Evolutionary conservation across 2,797 vertebrate species (phyloP).

Genomic region (Liparis tanakae): DNA sequence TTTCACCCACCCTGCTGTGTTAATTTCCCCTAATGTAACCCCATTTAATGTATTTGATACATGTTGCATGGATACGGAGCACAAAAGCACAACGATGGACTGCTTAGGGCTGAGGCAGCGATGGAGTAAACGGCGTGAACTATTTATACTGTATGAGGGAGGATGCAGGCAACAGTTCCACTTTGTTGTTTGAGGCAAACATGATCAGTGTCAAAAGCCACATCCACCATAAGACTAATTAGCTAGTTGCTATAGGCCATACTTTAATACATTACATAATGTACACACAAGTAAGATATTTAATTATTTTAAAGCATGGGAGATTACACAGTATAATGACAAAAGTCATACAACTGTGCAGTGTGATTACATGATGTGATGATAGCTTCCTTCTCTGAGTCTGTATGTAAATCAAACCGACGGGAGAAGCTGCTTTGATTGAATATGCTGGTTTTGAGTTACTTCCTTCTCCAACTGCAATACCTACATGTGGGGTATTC

Average conservation of each 20-base stretch:
- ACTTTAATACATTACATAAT: not conserved
- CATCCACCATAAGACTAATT: constrained; percentile 6
- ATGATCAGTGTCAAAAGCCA: constrained; percentile 17
- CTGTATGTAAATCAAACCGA: constrained; percentile 14
- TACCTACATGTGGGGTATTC: not conserved
- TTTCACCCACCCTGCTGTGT: not conserved
- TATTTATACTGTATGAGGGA: constrained; percentile 49
- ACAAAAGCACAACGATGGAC: constrained; percentile 8
- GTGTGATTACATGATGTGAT: too few relatives aligned
- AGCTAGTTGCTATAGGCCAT: not conserved
- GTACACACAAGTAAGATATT: not conserved
- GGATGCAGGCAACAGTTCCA: constrained; percentile 11
- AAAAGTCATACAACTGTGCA: too few relatives aligned
- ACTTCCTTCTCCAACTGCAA: not conserved
- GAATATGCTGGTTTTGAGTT: constrained; percentile 2
- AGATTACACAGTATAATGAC: not conserved
- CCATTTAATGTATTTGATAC: constrained; percentile 11
- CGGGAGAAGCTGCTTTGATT: constrained; percentile 17
- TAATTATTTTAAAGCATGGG: not conserved
- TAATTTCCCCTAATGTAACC: constrained; percentile 12
- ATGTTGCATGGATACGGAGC: constrained; percentile 26
- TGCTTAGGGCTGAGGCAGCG: constrained; percentile 28
- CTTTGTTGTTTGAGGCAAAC: constrained; percentile 25
- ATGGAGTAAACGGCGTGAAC: constrained; percentile 52
- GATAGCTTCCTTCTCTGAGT: not conserved